Evolutionary conservation across 1,140 invertebrate species (phyloP), one percentile per base, ranked within the genome.

Genomic region (Diorhabda sublineata): DNA sequence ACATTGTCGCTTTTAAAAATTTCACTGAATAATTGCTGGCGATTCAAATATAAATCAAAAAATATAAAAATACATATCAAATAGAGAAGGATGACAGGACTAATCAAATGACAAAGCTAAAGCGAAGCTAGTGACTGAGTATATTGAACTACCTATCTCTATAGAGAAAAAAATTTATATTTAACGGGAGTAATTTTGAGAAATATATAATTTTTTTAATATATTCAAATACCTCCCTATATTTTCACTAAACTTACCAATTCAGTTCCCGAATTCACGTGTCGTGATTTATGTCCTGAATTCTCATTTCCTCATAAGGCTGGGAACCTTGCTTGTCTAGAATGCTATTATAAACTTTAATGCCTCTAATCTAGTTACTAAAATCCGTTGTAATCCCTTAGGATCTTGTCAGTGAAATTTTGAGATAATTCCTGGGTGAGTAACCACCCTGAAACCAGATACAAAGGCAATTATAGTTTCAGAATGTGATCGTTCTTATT

Each of bases 321-420:
- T 44, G n/a, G 61, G 42, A 62, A 44, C 43, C 61, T 43, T 44
- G 61, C 42, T 62, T 62, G 61, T 62, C 61, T 62, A 44, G 61
- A 62, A 44, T 43, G 61, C 61, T 62, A 62, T 62, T 62, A 62
- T 62, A 62, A 62, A 62, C 61, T 62, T 62, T 62, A 62, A 62
- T 62, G 61, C 61, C n/a, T 43, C 42, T 62, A 62, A 62, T 62
- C 61, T 62, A 62, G 61, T 62, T 62, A 62, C 61, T 43, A 47
- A 62, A 62, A 62, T 62, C 43, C 61, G 42, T 62, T 62, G 61
- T 62, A 62, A 62, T 62, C 61, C 61, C 61, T 9, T 9, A 44
- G 61, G 61, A 62, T 62, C 61, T 62, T 62, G 61, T 62, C 61
- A 44, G 42, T 45, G 42, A 44, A 42, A 44, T 62, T 62, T 62